phyloP scores from a whole-genome alignment of 1,140 invertebrate species.

The Philopotamus ludificatus region DNA sequence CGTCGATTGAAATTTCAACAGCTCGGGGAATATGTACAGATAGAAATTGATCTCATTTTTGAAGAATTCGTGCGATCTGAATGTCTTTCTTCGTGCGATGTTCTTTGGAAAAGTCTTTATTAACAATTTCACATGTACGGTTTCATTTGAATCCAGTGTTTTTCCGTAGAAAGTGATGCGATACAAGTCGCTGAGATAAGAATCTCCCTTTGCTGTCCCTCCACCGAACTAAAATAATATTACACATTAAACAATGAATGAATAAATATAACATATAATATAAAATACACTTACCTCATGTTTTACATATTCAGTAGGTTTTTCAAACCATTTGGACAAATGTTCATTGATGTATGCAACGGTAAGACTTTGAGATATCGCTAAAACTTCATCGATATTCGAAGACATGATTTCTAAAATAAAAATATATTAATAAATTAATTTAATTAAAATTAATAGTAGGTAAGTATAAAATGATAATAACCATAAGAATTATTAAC shows the following conservation, averaged over 20 bases:
- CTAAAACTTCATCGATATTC: conserved; percentile 19
- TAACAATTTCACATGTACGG: conserved; percentile 49
- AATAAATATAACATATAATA: conserved; percentile 7
- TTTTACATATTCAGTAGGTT: conserved; percentile 23
- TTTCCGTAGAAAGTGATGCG: conserved; percentile 53
- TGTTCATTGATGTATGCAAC: conserved; percentile 21
- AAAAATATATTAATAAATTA: too few species aligned
- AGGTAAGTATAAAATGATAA: too few species aligned
- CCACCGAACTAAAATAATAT: conserved; percentile 26
- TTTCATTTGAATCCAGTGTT: conserved; percentile 43
- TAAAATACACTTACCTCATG: conserved; percentile 20
- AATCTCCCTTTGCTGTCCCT: conserved; percentile 56
- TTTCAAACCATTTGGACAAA: conserved; percentile 29
- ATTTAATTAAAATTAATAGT: too few species aligned
- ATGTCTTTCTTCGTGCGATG: conserved; percentile 58
- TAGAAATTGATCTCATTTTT: conserved; percentile 63
- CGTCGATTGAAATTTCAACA: conserved; percentile 51
- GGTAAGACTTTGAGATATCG: conserved; percentile 28
- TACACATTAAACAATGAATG: neutral
- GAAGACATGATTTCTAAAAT: neutral
- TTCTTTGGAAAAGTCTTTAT: conserved; percentile 61
- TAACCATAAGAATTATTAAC: too few species aligned
- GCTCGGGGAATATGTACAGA: conserved; percentile 52
- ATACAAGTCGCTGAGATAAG: conserved; percentile 59
- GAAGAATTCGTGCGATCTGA: conserved; percentile 61